Evolutionary conservation across 1,140 invertebrate genomes (phyloP).

Genomic region (Forficula auricularia): DNA sequence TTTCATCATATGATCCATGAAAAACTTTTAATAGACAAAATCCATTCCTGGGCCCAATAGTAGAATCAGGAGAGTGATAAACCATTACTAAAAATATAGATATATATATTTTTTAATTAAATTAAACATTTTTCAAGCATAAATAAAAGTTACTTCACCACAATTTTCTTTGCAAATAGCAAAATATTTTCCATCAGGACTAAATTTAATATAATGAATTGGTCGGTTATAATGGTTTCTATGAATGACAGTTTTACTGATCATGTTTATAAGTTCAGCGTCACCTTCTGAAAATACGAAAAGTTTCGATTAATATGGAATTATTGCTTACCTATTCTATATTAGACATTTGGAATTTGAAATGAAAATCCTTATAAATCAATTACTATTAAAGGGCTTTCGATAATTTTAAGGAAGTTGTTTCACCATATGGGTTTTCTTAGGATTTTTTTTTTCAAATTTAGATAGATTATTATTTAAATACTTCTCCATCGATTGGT

Average conservation of each 20-base stretch:
- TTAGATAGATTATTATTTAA: no score
- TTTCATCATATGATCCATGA: slow-evolving; percentile 59
- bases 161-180: slow-evolving; percentile 71
- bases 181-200: slow-evolving; percentile 84
- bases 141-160: slow-evolving; percentile 30
- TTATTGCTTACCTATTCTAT: no score
- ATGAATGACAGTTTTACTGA: slow-evolving; percentile 68
- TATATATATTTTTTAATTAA: neutral
- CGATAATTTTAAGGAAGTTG: no score
- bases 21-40: slow-evolving; percentile 36
- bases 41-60: slow-evolving; percentile 58
- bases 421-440: no score
- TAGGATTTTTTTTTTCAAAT: no score
- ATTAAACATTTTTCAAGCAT: neutral
- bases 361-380: no score
- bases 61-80: slow-evolving; percentile 64
- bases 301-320: no score
- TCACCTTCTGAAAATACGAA: slow-evolving; percentile 52
- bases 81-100: slow-evolving; percentile 49
- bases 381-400: no score
- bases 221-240: slow-evolving; percentile 62
- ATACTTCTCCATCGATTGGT: no score
- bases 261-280: slow-evolving; percentile 69
- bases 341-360: no score
- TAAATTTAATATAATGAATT: slow-evolving; percentile 68